Percentiles rank a stretch among this genome's conserved stretches.
Evolutionary conservation across 2,888 invertebrate genomes (phyloP).

Genomic region (Acrocyrtus sp.): DNA sequence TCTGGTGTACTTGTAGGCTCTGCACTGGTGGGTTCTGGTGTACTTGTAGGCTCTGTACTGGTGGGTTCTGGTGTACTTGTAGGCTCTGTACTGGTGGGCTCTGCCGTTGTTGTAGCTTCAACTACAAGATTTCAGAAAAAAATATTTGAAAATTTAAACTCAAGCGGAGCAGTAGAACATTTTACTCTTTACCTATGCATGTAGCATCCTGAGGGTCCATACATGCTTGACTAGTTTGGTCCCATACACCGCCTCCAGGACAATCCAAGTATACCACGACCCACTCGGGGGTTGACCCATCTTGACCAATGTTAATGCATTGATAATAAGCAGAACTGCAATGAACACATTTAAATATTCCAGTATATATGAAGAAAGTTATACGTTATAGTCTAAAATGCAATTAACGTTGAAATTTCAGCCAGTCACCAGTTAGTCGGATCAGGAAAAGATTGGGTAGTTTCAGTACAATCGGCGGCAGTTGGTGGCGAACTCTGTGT

Average conservation of each 20-base stretch:
- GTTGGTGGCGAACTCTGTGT: conserved; percentile 15
- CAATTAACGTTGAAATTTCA: too few relatives aligned
- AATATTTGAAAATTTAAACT: background rate
- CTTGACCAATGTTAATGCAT: conserved; percentile 13
- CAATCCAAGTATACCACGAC: conserved; percentile 2
- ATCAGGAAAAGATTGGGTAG: conserved; percentile 14
- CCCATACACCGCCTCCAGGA: conserved; percentile 15
- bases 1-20: too few relatives aligned
- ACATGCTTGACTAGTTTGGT: conserved; percentile 8
- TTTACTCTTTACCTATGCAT: too few relatives aligned
- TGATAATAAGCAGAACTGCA: conserved; percentile 19
- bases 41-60: background rate
- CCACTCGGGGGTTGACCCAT: too few relatives aligned
- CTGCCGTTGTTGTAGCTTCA: background rate
- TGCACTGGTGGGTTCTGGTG: too few relatives aligned
- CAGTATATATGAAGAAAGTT: too few relatives aligned
- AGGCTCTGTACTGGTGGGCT: background rate
- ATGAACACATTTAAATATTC: too few relatives aligned
- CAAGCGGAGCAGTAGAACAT: too few relatives aligned
- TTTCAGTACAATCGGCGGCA: conserved; percentile 6
- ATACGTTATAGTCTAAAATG: too few relatives aligned
- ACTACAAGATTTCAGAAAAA: background rate
- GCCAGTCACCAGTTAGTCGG: conserved; percentile 24
- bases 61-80: conserved; percentile 5
- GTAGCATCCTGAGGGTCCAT: background rate